Evolutionary conservation across 2,888 invertebrate genomes (phyloP), one percentile per base, ranked within the genome.

Genomic region (Cheiracanthium punctorium): DNA sequence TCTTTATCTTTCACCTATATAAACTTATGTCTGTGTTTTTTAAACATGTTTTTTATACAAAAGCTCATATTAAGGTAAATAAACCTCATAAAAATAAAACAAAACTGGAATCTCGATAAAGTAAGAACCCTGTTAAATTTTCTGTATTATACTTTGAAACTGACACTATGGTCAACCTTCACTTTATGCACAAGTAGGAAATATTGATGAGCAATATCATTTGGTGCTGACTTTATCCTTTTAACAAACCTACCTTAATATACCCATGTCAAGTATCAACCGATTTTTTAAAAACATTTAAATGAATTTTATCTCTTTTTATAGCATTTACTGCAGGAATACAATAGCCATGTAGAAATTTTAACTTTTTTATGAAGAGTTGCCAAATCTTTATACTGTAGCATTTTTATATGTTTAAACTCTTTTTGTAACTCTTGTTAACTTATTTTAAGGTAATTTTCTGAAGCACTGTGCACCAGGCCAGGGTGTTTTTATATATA

Each of bases 381-480:
- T 85, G 84, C 84, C 84, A 85, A 85, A 85, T 80, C 73, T 80
- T 85, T 85, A 58, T 80, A 85, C 79, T 24, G 64, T 74, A 71
- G 67, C 24, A 32, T 41, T 82, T 80, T 85, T 85, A 85, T 77
- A 85, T 41, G 69, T 85, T 85, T 79, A 52, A 69, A 72, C 8
- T 71, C 43, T n/a, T n/a, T 77, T 84, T 76, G 30, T 72, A 77
- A 10, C n/a, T n/a, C 4, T 4, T 58, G 24, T 58, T 24, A 24
- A 48, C 8, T 48, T 48, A 48, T 12, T 48, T 48, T 76, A 14
- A 24, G 29, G n/a, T 12, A 10, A 24, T 80, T 41, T 76, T 84
- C 43, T 58, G 79, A 28, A 75, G 32, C 37, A 70, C 69, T 81
- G 32, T 43, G 20, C 20, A 24, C 37, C 14, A 17, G 17, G 14